These are phyloP conservation scores for Hypsibius dujardini DNA, from an alignment of 1,140 invertebrate genomes.

Conservation along the genomic window DNA sequence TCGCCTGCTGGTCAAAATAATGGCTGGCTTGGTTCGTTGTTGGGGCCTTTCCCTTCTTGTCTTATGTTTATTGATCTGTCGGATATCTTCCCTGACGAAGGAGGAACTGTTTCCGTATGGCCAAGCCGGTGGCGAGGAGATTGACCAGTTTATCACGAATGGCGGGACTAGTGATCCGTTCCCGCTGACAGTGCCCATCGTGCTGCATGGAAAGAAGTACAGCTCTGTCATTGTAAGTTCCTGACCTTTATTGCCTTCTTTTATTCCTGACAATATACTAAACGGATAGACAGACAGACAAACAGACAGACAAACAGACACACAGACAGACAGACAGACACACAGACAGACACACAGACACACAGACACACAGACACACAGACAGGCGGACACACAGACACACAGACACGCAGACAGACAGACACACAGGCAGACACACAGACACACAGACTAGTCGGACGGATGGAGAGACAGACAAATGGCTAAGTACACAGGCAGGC, in stretches of 20 bases:
- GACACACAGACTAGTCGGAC: too few relatives aligned
- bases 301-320: too few relatives aligned
- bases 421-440: too few relatives aligned
- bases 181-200: constrained; percentile 43
- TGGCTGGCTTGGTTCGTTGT: neutral
- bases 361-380: too few relatives aligned
- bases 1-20: neutral
- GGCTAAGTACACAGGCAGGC: too few relatives aligned
- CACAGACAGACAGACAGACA: too few relatives aligned
- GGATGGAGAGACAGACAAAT: too few relatives aligned
- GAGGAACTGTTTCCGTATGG: constrained; percentile 6
- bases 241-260: neutral
- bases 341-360: too few relatives aligned
- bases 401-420: too few relatives aligned
- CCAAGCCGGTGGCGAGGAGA: neutral
- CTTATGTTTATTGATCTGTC: neutral
- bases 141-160: neutral
- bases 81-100: neutral
- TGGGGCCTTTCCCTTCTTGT: neutral
- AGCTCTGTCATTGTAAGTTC: constrained; percentile 53
- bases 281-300: too few relatives aligned
- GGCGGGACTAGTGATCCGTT: constrained; percentile 21
- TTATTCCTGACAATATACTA: too few relatives aligned
- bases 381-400: too few relatives aligned
- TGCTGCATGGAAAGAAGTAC: constrained; percentile 51